Evolutionary conservation across 1,140 invertebrate genomes (phyloP).

Genomic region (Sitobion miscanthi): DNA sequence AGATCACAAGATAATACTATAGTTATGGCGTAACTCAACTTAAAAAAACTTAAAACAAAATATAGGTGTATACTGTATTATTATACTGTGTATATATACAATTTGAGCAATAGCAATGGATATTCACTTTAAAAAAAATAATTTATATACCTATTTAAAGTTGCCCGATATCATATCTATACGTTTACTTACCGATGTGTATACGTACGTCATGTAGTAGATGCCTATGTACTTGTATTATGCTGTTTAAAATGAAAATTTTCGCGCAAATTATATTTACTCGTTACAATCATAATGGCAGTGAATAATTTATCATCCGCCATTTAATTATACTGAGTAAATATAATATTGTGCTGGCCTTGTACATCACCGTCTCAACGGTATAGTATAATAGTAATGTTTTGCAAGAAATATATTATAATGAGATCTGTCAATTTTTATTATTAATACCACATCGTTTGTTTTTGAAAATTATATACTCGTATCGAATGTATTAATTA

Average conservation of each 20-base stretch:
- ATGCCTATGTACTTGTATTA: neutral
- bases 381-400: neutral
- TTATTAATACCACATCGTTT: slow-evolving; percentile 1
- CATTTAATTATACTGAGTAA: neutral
- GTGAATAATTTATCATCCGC: neutral
- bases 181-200: too few species aligned
- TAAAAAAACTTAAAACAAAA: neutral
- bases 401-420: neutral
- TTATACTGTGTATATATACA: neutral
- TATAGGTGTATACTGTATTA: neutral
- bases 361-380: neutral
- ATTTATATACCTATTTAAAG: neutral
- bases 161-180: too few species aligned
- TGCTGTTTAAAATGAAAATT: neutral
- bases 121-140: neutral
- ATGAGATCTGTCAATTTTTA: neutral
- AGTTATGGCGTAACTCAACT: neutral
- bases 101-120: neutral
- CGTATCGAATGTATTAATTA: neutral
- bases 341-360: neutral
- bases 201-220: neutral
- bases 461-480: neutral
- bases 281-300: neutral
- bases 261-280: neutral
- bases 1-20: neutral